phyloP scores from a whole-genome alignment of 2,113 vertebrate genomes.

The Alethe diademata region DNA sequence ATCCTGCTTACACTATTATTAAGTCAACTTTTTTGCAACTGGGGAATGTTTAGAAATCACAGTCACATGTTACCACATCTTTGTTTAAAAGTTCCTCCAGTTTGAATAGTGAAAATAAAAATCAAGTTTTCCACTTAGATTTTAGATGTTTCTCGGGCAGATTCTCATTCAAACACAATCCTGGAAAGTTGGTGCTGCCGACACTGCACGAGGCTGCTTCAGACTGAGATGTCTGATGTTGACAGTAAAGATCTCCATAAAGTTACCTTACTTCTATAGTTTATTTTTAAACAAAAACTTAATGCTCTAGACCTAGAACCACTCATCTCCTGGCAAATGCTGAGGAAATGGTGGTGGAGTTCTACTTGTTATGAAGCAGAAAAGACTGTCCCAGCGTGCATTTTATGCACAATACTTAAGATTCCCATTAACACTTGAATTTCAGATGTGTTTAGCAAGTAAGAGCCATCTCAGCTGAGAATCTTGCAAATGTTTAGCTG shows the following conservation, averaged over 20 bases:
- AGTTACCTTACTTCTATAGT: not conserved
- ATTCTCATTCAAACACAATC: not conserved
- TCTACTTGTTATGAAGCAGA: not conserved
- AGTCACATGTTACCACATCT: not conserved
- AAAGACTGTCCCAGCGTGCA: rapidly evolving
- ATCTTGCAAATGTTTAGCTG: not conserved
- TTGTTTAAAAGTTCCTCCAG: not conserved
- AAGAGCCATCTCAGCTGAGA: not conserved
- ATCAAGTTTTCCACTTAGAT: not conserved
- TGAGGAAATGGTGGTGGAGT: not conserved
- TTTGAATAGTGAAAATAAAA: slow-evolving; percentile 11
- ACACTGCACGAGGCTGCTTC: not conserved
- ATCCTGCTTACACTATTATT: not conserved
- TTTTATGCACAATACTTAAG: not conserved
- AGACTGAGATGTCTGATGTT: not conserved
- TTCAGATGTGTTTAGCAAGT: not conserved
- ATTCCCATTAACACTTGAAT: not conserved
- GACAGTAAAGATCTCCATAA: not conserved
- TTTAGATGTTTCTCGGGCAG: not conserved
- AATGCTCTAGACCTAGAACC: not conserved
- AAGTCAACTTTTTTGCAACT: not conserved
- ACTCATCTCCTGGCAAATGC: not conserved
- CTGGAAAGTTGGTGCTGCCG: not conserved
- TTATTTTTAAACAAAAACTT: not conserved
- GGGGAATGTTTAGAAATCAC: not conserved